A percentile compares a stretch with the other conserved stretches of the same genome.
These are phyloP conservation scores for Nerophis ophidion DNA, from an alignment of 2,113 vertebrate genomes.

Conservation along the genomic window DNA sequence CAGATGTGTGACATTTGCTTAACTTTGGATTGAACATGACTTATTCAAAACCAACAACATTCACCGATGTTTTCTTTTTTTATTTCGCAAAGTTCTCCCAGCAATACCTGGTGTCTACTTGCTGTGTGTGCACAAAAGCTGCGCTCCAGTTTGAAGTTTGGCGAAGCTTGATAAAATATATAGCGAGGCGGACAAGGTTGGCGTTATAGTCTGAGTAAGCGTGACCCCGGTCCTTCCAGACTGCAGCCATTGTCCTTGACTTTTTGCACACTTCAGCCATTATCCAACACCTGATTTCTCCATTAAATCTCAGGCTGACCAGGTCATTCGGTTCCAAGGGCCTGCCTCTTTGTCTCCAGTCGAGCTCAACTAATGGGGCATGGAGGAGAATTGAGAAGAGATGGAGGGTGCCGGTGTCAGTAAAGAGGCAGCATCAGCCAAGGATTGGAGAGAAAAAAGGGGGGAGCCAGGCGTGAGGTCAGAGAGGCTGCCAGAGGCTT, in stretches of 20 bases:
- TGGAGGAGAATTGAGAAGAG: slow-evolving; percentile 63
- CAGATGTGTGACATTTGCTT: slow-evolving; percentile 13
- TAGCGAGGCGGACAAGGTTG: slow-evolving; percentile 51
- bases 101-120: slow-evolving; percentile 29
- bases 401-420: slow-evolving; percentile 58
- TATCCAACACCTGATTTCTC: slow-evolving; percentile 89
- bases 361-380: slow-evolving; percentile 94
- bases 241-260: slow-evolving; percentile 83
- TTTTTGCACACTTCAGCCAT: slow-evolving; percentile 77
- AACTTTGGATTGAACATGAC: slow-evolving; percentile 8
- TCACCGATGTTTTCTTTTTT: slow-evolving; percentile 8
- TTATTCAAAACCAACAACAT: slow-evolving; percentile 15
- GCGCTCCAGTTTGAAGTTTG: slow-evolving; percentile 39
- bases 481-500: slow-evolving; percentile 47
- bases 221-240: slow-evolving; percentile 63
- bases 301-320: slow-evolving; percentile 94
- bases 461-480: slow-evolving; percentile 40
- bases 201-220: slow-evolving; percentile 59
- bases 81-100: slow-evolving; percentile 23
- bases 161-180: slow-evolving; percentile 61
- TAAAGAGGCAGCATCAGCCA: slow-evolving; percentile 52
- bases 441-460: slow-evolving; percentile 40
- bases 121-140: slow-evolving; percentile 61
- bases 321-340: slow-evolving; percentile 95
- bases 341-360: slow-evolving; percentile 91